Conservation (phyloP, 2,797 vertebrate species). For the Coregonus ussuriensis region DNA sequence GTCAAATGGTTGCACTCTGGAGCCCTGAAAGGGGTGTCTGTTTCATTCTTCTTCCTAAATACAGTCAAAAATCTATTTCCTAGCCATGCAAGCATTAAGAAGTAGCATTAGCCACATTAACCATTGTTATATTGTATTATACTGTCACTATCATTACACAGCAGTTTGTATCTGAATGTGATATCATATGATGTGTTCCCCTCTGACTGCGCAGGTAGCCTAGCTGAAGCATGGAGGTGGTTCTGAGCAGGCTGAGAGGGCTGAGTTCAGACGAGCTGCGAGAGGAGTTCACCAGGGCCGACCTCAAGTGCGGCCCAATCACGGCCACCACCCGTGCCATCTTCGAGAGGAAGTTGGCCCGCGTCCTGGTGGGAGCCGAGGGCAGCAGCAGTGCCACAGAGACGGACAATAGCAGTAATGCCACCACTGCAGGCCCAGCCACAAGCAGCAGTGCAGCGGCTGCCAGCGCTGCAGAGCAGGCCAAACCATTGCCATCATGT, state of each 20-base stretch:
- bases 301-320: slow-evolving; percentile 91
- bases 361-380: slow-evolving; percentile 77
- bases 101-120: background rate
- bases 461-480: slow-evolving; percentile 26
- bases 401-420: slow-evolving; percentile 27
- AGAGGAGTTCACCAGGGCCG: slow-evolving; percentile 85
- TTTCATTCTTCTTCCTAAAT: background rate
- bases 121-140: no score
- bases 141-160: background rate
- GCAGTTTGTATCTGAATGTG: background rate
- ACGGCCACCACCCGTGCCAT: slow-evolving; percentile 90
- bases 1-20: no score
- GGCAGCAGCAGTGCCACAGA: slow-evolving; percentile 53
- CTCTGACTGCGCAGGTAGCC: slow-evolving; percentile 55
- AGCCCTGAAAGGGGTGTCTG: no score
- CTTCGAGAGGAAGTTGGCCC: slow-evolving; percentile 93
- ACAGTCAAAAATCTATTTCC: background rate
- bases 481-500: slow-evolving; percentile 37
- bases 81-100: background rate
- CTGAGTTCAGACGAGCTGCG: slow-evolving; percentile 88
- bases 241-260: slow-evolving; percentile 84
- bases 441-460: background rate
- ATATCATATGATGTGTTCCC: background rate
- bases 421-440: background rate
- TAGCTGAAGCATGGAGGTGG: slow-evolving; percentile 86